Evolutionary conservation across 2,888 invertebrate genomes (phyloP).

Genomic region (Synergus itoensis): DNA sequence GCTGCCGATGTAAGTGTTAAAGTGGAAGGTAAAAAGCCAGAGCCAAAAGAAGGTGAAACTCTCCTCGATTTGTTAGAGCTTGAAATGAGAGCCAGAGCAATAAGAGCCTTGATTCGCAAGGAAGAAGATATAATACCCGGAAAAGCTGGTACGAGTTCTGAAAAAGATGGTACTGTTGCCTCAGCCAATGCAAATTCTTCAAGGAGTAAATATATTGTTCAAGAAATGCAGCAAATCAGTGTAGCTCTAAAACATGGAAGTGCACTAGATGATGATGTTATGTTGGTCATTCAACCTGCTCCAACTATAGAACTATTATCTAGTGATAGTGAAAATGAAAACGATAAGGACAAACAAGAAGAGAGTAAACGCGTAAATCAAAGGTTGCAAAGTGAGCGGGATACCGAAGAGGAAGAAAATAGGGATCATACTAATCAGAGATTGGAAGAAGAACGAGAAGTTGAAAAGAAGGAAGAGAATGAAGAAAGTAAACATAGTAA

Average conservation of each 20-base stretch:
- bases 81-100: slow-evolving; percentile 82
- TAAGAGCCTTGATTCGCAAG: slow-evolving; percentile 79
- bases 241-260: slow-evolving; percentile 62
- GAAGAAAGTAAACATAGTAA: slow-evolving; percentile 37
- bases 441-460: slow-evolving; percentile 39
- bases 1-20: slow-evolving; percentile 61
- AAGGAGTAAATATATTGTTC: slow-evolving; percentile 54
- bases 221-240: slow-evolving; percentile 65
- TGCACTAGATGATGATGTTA: slow-evolving; percentile 75
- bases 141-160: slow-evolving; percentile 46
- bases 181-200: slow-evolving; percentile 49
- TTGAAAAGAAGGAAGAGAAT: slow-evolving; percentile 44
- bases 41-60: slow-evolving; percentile 74
- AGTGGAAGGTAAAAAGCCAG: slow-evolving; percentile 62
- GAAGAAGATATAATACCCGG: slow-evolving; percentile 72
- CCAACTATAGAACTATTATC: slow-evolving; percentile 74
- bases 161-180: slow-evolving; percentile 37
- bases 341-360: slow-evolving; percentile 55
- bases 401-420: slow-evolving; percentile 53
- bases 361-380: slow-evolving; percentile 43
- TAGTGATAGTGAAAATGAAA: slow-evolving; percentile 70
- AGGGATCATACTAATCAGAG: slow-evolving; percentile 47
- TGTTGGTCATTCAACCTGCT: slow-evolving; percentile 73
- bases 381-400: slow-evolving; percentile 57
- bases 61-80: slow-evolving; percentile 80